Evolutionary conservation across 2,113 vertebrate species (phyloP).

Genomic region (Epinephelus lanceolatus): DNA sequence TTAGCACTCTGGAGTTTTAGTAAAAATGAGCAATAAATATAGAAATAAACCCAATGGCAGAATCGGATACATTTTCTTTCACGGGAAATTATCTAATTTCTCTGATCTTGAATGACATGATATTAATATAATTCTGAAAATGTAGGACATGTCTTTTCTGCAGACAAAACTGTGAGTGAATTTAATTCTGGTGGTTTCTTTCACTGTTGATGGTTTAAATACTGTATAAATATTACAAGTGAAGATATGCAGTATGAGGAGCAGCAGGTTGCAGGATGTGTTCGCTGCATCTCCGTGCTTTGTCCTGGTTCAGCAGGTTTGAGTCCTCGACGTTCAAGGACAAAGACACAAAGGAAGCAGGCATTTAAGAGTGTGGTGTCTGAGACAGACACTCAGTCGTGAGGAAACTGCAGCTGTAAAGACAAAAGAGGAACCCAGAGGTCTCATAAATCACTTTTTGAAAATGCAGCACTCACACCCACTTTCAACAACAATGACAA

Average conservation of each 20-base stretch:
- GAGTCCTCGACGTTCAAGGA: conserved; percentile 45
- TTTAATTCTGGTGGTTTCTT: neutral
- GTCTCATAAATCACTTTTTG: conserved; percentile 70
- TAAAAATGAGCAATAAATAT: too few relatives aligned
- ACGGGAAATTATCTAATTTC: too few relatives aligned
- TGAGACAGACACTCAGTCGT: conserved; percentile 56
- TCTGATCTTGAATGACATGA: too few relatives aligned
- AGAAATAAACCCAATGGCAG: too few relatives aligned
- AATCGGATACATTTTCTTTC: too few relatives aligned
- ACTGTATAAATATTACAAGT: neutral
- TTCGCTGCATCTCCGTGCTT: neutral
- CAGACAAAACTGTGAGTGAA: neutral
- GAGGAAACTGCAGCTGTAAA: conserved; percentile 64
- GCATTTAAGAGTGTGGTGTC: conserved; percentile 58
- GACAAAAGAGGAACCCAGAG: conserved; percentile 63
- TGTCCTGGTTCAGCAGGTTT: conserved; percentile 12
- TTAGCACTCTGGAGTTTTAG: too few relatives aligned
- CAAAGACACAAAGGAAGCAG: conserved; percentile 60
- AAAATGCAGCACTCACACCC: conserved; percentile 56
- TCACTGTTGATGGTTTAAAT: too few relatives aligned
- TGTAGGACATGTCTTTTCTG: neutral
- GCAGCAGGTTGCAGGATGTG: conserved; percentile 12
- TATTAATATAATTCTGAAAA: neutral
- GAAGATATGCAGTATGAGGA: neutral
- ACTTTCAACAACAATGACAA: conserved; percentile 48